Evolutionary conservation across 2,797 vertebrate species (phyloP), one percentile per base, ranked within the genome.

Genomic region (Gallinago solitaria): DNA sequence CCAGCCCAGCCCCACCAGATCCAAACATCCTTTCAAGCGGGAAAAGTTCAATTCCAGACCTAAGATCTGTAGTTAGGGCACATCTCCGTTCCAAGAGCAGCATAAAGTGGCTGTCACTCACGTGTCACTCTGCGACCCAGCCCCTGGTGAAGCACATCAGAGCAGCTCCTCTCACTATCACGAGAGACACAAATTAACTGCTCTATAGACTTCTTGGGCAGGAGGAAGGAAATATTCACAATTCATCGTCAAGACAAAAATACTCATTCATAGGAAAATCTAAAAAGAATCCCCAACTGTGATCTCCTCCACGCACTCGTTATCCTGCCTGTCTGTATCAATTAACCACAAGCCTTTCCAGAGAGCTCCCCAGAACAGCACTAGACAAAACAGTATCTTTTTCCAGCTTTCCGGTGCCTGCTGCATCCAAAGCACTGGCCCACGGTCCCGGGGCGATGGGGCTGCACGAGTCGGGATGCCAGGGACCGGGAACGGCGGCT

Each of bases 371-470:
- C 92, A 35, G 86, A 35, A 77, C 74, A 86, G 87, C 91, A 76
- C 63, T 11, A 70, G 77, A 95, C 95, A 93, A 90, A 93, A 84
- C 93, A 94, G 89, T 27, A 88, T 48, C 48, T 90, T 96, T 94
- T 90, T 48, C 95, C 93, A 83, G 75, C 56, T 89, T 91, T 64
- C 81, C 3, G 0, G 67, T 45, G 74, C 0, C 1, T 93, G 69
- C 93, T 79, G 79, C 93, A 91, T 86, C 96, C 95, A 35, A 61
- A 93, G 69, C 4, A 10, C 20, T 2, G 2, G 50, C 89, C 89
- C 85, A 33, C 41, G 56, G 56, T 37, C 83, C 77, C 10, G 0
- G 4, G 77, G 90, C 67, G 24, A 63, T 19, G 56, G 60, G 50
- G 54, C 43, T 93, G 89, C 63, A 37, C 63, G 5, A 30, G 51